Percentiles rank a stretch among this genome's conserved stretches.
phyloP scores from a whole-genome alignment of 2,113 vertebrate genomes.

The Ptyas mucosa region DNA sequence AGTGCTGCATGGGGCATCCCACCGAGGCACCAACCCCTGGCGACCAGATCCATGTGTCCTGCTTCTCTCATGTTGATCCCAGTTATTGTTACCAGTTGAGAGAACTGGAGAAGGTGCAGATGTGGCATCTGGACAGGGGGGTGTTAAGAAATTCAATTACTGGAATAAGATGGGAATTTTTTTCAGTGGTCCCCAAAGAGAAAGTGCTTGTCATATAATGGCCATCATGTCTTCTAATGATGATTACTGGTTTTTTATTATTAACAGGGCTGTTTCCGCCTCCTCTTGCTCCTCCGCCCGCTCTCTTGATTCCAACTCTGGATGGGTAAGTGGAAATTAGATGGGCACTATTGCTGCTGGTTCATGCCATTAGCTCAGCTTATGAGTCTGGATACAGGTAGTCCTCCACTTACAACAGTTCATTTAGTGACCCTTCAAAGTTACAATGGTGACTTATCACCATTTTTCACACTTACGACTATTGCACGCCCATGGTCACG shows the following conservation, averaged over 20 bases:
- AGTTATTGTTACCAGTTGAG: not conserved
- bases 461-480: too few species aligned
- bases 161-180: not conserved
- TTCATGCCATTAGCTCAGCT: not conserved
- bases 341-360: not conserved
- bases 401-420: too few species aligned
- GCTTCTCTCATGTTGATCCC: too few species aligned
- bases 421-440: too few species aligned
- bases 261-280: slow-evolving; percentile 68
- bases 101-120: too few species aligned
- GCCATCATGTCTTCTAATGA: not conserved
- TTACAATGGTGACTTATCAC: too few species aligned
- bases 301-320: slow-evolving; percentile 67
- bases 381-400: not conserved
- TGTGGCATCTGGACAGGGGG: not conserved
- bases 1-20: not conserved
- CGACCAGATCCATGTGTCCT: not conserved
- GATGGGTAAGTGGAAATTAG: slow-evolving; percentile 61
- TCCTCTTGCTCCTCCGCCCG: slow-evolving; percentile 66
- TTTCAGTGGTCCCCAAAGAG: not conserved
- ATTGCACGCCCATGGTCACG: too few species aligned
- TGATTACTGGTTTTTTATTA: slow-evolving; percentile 12
- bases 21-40: not conserved
- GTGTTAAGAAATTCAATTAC: not conserved
- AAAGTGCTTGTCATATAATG: not conserved